These are phyloP conservation scores for Hypomesus transpacificus DNA, from an alignment of 2,113 vertebrate genomes.

Conservation along the genomic window DNA sequence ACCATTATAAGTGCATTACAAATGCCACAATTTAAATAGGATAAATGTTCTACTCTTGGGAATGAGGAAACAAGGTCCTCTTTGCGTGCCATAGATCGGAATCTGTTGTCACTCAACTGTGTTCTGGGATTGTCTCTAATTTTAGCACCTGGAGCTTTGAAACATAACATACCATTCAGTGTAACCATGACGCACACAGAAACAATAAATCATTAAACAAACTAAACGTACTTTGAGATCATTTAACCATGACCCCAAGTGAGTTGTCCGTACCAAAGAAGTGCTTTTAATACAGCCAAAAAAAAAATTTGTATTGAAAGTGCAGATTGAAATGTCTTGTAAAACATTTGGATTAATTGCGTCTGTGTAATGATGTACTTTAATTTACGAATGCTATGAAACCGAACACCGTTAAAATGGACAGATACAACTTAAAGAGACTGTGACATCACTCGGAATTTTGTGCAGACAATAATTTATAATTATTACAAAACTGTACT, in stretches of 20 bases:
- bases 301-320: neutral
- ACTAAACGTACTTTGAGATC: constrained; percentile 28
- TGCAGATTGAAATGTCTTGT: neutral
- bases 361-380: neutral
- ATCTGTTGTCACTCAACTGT: constrained; percentile 64
- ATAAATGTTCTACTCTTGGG: constrained; percentile 33
- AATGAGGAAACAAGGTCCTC: constrained; percentile 56
- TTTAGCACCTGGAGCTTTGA: constrained; percentile 58
- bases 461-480: neutral
- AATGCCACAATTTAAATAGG: neutral
- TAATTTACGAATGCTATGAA: neutral
- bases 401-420: neutral
- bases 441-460: neutral
- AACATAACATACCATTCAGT: constrained; percentile 47
- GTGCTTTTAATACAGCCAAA: too few relatives aligned
- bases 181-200: constrained; percentile 51
- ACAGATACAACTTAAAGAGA: neutral
- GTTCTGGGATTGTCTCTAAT: constrained; percentile 66
- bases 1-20: too few relatives aligned
- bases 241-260: too few relatives aligned
- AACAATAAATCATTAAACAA: constrained; percentile 61
- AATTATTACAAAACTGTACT: neutral
- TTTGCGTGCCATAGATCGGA: constrained; percentile 56
- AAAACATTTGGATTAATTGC: neutral
- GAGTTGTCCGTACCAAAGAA: too few relatives aligned